These are phyloP conservation scores for Cavia aperea DNA, from an alignment of 2,113 vertebrate genomes.

Conservation along the genomic window DNA sequence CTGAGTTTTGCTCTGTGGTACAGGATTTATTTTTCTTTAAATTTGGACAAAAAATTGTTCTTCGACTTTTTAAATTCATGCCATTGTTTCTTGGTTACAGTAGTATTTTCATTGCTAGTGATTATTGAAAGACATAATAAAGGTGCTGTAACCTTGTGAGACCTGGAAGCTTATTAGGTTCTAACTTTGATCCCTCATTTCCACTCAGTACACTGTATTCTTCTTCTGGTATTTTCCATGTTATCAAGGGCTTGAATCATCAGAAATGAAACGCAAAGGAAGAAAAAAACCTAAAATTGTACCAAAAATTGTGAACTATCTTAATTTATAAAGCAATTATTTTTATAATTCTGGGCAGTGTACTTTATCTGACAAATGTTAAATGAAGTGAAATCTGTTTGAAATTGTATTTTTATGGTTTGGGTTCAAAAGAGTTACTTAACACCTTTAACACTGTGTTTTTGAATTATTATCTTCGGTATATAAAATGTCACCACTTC, in stretches of 20 bases:
- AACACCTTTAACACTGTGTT: background rate
- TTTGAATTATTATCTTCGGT: background rate
- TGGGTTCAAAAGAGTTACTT: background rate
- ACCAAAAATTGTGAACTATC: background rate
- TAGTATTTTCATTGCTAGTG: background rate
- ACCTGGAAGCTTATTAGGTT: background rate
- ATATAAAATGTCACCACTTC: background rate
- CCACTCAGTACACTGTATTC: background rate
- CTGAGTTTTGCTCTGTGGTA: background rate
- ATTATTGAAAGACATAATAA: slow-evolving; percentile 1
- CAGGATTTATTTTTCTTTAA: background rate
- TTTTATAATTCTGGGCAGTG: background rate
- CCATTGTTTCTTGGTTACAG: background rate
- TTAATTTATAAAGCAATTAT: slow-evolving; percentile 7
- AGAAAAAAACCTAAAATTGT: background rate
- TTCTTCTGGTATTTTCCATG: background rate
- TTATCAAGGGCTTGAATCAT: slow-evolving; percentile 11
- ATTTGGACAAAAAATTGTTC: background rate
- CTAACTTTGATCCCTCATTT: slow-evolving; percentile 22
- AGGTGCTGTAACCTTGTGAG: background rate
- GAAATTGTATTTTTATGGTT: background rate
- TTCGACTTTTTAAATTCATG: slow-evolving; percentile 14
- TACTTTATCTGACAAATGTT: background rate
- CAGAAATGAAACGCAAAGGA: background rate
- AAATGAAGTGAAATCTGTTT: background rate